These are phyloP conservation scores for Acrocephalus scirpaceus DNA, from an alignment of 2,797 vertebrate species.

Conservation along the genomic window DNA sequence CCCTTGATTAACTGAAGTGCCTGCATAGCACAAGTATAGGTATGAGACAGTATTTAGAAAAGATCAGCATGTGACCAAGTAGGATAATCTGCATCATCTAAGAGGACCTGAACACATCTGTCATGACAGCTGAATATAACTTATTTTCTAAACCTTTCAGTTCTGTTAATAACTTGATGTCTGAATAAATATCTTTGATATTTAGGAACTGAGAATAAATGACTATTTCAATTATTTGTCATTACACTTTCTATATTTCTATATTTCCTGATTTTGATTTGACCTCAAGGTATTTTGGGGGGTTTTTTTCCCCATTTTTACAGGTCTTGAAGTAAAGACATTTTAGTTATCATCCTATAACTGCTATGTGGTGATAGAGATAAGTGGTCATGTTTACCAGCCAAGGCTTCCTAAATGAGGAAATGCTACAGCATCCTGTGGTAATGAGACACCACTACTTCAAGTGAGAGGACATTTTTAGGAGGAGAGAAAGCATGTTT, in stretches of 20 bases:
- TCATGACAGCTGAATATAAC: not conserved
- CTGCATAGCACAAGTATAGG: not conserved
- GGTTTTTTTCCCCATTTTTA: not conserved
- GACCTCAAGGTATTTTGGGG: rapidly evolving
- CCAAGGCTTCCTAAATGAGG: not conserved
- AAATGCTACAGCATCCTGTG: not conserved
- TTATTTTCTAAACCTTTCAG: not conserved
- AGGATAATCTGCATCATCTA: not conserved
- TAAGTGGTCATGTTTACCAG: not conserved
- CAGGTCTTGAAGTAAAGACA: not conserved
- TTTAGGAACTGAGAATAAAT: not conserved
- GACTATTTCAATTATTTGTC: not conserved
- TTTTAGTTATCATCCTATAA: not conserved
- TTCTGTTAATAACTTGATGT: not conserved
- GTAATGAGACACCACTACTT: not conserved
- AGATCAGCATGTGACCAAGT: rapidly evolving
- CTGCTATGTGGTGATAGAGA: not conserved
- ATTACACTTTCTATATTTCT: not conserved
- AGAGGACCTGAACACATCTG: not conserved
- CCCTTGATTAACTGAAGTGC: not conserved
- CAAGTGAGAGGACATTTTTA: not conserved
- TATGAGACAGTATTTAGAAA: not conserved
- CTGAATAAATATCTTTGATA: not conserved
- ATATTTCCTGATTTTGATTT: not conserved
- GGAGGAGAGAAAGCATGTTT: not conserved